Evolutionary conservation across 2,888 invertebrate species (phyloP).

Genomic region (Thumatha senex): DNA sequence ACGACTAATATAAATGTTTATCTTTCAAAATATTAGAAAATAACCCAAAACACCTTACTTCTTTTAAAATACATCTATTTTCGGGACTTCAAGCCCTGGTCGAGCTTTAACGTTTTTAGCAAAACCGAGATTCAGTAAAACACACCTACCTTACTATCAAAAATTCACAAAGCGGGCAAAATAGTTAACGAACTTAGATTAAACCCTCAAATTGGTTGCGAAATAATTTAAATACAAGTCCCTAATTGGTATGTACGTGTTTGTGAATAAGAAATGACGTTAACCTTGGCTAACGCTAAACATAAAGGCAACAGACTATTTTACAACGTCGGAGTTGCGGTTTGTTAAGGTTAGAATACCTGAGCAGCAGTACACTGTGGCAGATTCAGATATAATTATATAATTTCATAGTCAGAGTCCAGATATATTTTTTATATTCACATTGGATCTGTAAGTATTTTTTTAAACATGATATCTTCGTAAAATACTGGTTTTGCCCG

Average conservation of each 20-base stretch:
- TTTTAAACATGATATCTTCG: no score
- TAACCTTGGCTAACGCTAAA: constrained; percentile 40
- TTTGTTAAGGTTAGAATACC: constrained; percentile 7
- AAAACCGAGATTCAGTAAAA: background rate
- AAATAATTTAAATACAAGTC: constrained; percentile 52
- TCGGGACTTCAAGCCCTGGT: background rate
- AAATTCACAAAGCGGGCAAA: constrained; percentile 9
- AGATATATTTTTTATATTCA: no score
- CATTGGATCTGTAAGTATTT: no score
- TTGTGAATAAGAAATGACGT: constrained; percentile 59
- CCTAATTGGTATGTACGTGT: constrained; percentile 59
- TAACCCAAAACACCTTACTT: background rate
- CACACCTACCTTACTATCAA: constrained; percentile 5
- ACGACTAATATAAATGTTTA: no score
- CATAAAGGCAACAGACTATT: constrained; percentile 25
- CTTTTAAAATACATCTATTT: background rate
- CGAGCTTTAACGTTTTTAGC: background rate
- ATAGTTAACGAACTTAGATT: constrained; percentile 37
- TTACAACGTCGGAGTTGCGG: constrained; percentile 24
- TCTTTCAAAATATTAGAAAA: background rate
- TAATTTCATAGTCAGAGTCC: no score
- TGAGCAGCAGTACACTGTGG: no score
- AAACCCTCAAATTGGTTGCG: constrained; percentile 37
- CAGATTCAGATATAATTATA: no score
- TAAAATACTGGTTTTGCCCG: no score